Conservation (phyloP, 2,113 vertebrate species). For the Desmodus rotundus region DNA sequence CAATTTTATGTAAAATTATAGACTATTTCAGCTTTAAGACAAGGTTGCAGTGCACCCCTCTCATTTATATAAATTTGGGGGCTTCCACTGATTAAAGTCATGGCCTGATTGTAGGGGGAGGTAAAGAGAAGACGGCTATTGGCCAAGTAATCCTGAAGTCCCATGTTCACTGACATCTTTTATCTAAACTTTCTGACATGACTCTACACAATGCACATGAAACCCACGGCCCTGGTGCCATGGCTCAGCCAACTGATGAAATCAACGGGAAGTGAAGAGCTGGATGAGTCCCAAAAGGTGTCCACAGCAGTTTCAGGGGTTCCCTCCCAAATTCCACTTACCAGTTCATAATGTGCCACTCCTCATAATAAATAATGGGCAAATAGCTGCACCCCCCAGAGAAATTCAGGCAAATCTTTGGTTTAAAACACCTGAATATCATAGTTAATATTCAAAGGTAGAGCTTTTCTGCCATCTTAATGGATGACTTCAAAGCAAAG, state of each 20-base stretch:
- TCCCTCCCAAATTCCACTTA: slow-evolving; percentile 1
- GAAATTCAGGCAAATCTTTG: slow-evolving; percentile 27
- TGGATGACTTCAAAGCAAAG: not conserved
- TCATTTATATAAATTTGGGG: not conserved
- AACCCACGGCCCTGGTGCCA: not conserved
- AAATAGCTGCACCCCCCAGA: not conserved
- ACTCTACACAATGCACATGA: not conserved
- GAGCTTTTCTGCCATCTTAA: not conserved
- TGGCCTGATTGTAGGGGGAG: not conserved
- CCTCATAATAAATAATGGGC: not conserved
- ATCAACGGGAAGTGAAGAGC: not conserved
- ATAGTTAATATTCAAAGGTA: not conserved
- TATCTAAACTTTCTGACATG: not conserved
- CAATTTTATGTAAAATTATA: not conserved
- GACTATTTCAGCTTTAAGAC: not conserved
- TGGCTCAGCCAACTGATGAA: not conserved
- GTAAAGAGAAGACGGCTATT: not conserved
- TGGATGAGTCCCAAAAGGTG: not conserved
- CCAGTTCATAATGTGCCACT: not conserved
- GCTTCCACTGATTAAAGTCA: not conserved
- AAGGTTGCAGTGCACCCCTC: not conserved
- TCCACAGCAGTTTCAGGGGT: not conserved
- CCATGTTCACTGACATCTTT: not conserved
- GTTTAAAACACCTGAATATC: not conserved
- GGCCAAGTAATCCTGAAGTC: not conserved